Percentiles rank a stretch among this genome's conserved stretches.
Evolutionary conservation across 1,140 invertebrate genomes (phyloP).

Genomic region (Drosophila ironensis): DNA sequence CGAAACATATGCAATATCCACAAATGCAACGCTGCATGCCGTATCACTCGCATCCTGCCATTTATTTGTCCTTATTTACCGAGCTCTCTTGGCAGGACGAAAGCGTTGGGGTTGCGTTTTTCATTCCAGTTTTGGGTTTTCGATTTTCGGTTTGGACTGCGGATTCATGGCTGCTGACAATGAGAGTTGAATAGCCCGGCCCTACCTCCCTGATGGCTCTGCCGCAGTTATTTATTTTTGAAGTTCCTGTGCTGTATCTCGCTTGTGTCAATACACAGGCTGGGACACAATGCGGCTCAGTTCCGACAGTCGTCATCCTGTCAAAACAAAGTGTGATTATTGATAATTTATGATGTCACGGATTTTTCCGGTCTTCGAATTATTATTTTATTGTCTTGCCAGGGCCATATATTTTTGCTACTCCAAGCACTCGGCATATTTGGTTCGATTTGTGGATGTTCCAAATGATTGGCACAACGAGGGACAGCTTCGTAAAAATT

Average conservation of each 20-base stretch:
- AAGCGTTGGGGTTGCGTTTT: constrained; percentile 2
- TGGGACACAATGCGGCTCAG: constrained; percentile 66
- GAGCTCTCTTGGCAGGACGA: constrained; percentile 29
- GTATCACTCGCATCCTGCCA: constrained; percentile 68
- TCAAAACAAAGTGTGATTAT: constrained; percentile 81
- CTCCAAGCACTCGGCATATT: constrained; percentile 20
- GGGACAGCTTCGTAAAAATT: constrained; percentile 9
- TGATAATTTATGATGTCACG: constrained; percentile 81
- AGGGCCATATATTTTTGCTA: constrained; percentile 21
- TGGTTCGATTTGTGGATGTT: constrained; percentile 2
- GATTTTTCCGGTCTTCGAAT: constrained; percentile 58
- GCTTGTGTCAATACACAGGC: constrained; percentile 48
- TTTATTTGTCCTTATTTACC: constrained; percentile 67
- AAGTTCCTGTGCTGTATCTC: constrained; percentile 27
- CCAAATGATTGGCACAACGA: constrained; percentile 12
- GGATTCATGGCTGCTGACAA: constrained; percentile 71
- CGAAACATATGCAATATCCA: constrained; percentile 41
- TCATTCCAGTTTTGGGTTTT: constrained; percentile 1
- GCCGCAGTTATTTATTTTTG: constrained; percentile 49
- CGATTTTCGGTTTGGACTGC: too few species aligned
- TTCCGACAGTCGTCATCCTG: constrained; percentile 73
- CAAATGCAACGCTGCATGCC: constrained; percentile 34
- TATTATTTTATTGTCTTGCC: constrained; percentile 63
- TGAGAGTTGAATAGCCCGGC: constrained; percentile 59
- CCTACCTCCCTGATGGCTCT: constrained; percentile 46